These are phyloP conservation scores for Scelioninae gen. 2 DNA, from an alignment of 2,888 invertebrate genomes.

Conservation along the genomic window DNA sequence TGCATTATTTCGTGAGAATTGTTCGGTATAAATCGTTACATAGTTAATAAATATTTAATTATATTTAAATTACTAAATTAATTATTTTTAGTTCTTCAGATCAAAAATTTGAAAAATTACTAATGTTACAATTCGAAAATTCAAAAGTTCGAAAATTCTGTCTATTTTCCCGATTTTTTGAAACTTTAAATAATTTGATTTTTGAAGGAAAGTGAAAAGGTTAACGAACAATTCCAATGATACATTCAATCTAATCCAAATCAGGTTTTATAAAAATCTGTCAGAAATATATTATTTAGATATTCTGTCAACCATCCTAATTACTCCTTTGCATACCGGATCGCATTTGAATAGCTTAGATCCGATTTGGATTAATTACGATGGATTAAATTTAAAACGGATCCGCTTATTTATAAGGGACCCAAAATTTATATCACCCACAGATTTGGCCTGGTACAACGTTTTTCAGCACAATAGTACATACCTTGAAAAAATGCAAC, in stretches of 20 bases:
- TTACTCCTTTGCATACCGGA: constrained; percentile 13
- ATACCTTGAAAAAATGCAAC: constrained; percentile 16
- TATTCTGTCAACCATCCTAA: constrained; percentile 7
- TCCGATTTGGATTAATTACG: constrained; percentile 14
- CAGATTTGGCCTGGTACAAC: constrained; percentile 11
- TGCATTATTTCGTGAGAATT: too few relatives aligned
- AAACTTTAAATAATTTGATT: too few relatives aligned
- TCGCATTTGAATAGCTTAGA: constrained; percentile 15
- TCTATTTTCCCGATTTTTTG: too few relatives aligned
- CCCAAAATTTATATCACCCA: background rate
- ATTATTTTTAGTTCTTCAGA: too few relatives aligned
- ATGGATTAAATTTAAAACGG: constrained; percentile 11
- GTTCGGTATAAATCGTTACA: too few relatives aligned
- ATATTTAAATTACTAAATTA: too few relatives aligned
- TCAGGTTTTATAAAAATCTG: constrained; percentile 5
- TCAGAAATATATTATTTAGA: constrained; percentile 13
- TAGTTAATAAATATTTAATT: too few relatives aligned
- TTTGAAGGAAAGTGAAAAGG: too few relatives aligned
- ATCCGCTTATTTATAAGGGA: background rate
- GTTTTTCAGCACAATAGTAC: constrained; percentile 1
- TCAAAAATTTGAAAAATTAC: too few relatives aligned
- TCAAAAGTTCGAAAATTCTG: too few relatives aligned
- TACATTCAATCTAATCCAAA: background rate
- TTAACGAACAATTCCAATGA: background rate
- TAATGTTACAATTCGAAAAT: too few relatives aligned